These are phyloP conservation scores for Phyllotreta striolata DNA, from an alignment of 2,888 invertebrate species.

Conservation along the genomic window DNA sequence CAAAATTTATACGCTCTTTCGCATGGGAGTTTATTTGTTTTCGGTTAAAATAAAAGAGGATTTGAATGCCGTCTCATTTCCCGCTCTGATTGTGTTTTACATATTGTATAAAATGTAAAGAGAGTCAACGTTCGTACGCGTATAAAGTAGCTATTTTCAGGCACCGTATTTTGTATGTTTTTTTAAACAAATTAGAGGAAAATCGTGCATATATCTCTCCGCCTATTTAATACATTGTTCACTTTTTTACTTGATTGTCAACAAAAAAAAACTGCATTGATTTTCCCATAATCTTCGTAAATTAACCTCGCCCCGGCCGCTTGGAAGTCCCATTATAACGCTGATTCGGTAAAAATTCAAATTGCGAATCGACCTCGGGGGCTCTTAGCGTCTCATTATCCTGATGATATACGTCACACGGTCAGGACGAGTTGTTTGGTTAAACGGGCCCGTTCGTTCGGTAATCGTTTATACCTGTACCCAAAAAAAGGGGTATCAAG, in stretches of 20 bases:
- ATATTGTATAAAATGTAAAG: conserved; percentile 44
- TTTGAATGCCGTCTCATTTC: conserved; percentile 55
- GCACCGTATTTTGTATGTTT: no score
- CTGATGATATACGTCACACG: conserved; percentile 16
- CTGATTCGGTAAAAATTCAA: background rate
- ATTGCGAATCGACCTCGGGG: conserved; percentile 9
- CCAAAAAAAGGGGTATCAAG: conserved; percentile 21
- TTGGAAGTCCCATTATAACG: background rate
- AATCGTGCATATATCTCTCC: no score
- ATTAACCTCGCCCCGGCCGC: background rate
- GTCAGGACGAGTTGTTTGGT: conserved; percentile 2
- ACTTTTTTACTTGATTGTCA: no score
- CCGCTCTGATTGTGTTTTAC: conserved; percentile 55
- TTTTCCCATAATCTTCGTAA: background rate
- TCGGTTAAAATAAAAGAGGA: conserved; percentile 27
- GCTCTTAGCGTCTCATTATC: conserved; percentile 13
- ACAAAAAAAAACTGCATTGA: no score
- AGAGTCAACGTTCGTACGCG: background rate
- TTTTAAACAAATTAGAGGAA: no score
- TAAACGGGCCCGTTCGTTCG: conserved; percentile 9
- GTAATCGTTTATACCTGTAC: conserved; percentile 4
- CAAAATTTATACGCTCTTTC: conserved; percentile 19
- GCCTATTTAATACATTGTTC: no score
- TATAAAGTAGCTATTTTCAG: no score
- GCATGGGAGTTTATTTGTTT: conserved; percentile 20